Conservation (phyloP, 2,888 invertebrate genomes). For the Diarsia brunnea region DNA sequence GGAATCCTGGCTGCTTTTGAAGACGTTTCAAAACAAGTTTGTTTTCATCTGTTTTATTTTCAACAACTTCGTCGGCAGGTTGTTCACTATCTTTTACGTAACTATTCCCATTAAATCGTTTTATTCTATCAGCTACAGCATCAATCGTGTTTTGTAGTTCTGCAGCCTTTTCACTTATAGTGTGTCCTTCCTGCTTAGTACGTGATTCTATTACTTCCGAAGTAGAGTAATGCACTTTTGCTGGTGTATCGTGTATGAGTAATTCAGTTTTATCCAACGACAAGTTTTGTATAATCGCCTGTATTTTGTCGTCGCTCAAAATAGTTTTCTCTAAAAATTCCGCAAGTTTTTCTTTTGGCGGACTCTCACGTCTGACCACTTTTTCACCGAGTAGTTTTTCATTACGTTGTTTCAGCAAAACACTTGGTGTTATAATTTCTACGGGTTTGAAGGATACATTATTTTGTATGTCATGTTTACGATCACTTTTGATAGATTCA, state of each 20-base stretch:
- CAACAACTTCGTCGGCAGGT: slow-evolving; percentile 48
- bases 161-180: slow-evolving; percentile 74
- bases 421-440: slow-evolving; percentile 70
- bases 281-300: slow-evolving; percentile 86
- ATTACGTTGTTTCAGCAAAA: slow-evolving; percentile 72
- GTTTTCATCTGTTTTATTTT: slow-evolving; percentile 67
- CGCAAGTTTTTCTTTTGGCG: slow-evolving; percentile 85
- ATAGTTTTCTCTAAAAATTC: slow-evolving; percentile 88
- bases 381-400: slow-evolving; percentile 69
- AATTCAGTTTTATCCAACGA: slow-evolving; percentile 80
- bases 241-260: slow-evolving; percentile 67
- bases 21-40: slow-evolving; percentile 80
- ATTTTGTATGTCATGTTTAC: slow-evolving; percentile 25
- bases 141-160: slow-evolving; percentile 77
- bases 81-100: slow-evolving; percentile 51
- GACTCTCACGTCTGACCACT: slow-evolving; percentile 81
- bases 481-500: slow-evolving; percentile 32
- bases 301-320: slow-evolving; percentile 86
- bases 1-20: slow-evolving; percentile 83
- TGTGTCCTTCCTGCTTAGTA: slow-evolving; percentile 62
- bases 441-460: slow-evolving; percentile 45
- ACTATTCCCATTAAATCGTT: slow-evolving; percentile 70
- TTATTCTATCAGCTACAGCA: slow-evolving; percentile 77
- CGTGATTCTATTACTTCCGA: slow-evolving; percentile 66
- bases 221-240: slow-evolving; percentile 61